Percentiles rank a stretch among this genome's conserved stretches.
These are phyloP conservation scores for Boulengeromyrus knoepffleri DNA, from an alignment of 2,113 vertebrate species.

Conservation along the genomic window DNA sequence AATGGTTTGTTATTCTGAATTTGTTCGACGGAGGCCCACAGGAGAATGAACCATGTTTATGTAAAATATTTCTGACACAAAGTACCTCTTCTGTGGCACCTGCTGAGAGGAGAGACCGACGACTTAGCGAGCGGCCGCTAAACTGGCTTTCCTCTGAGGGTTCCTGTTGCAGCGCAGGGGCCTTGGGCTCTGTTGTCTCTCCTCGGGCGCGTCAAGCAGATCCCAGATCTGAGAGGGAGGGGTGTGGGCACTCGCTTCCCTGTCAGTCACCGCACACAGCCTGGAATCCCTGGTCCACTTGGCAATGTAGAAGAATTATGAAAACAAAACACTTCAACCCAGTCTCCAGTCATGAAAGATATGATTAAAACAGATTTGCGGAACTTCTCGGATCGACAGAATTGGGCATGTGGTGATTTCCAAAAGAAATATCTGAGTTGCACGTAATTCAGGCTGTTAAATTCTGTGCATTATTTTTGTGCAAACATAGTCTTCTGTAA, in stretches of 20 bases:
- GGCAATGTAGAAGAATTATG: not conserved
- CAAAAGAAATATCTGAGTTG: not conserved
- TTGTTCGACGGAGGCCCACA: not conserved
- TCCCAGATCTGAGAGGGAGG: not conserved
- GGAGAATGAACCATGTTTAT: not conserved
- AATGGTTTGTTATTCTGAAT: not conserved
- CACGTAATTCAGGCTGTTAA: not conserved
- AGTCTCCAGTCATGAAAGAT: not conserved
- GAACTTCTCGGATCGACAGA: not conserved
- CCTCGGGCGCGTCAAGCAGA: not conserved
- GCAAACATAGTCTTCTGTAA: not conserved
- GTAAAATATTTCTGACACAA: not conserved
- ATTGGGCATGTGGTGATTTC: not conserved
- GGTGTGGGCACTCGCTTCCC: not conserved
- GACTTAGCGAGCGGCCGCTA: not conserved
- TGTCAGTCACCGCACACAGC: not conserved
- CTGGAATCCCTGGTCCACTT: not conserved
- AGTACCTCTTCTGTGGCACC: not conserved
- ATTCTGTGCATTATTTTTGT: not conserved
- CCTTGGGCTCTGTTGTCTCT: conserved; percentile 6
- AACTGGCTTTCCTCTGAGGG: not conserved
- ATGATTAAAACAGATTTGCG: not conserved
- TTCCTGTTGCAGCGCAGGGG: not conserved
- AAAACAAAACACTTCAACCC: not conserved
- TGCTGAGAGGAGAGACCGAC: not conserved